Base-by-base conservation (phyloP, 1,140 invertebrate genomes). In the Cheumatopsyche charites region DNA sequence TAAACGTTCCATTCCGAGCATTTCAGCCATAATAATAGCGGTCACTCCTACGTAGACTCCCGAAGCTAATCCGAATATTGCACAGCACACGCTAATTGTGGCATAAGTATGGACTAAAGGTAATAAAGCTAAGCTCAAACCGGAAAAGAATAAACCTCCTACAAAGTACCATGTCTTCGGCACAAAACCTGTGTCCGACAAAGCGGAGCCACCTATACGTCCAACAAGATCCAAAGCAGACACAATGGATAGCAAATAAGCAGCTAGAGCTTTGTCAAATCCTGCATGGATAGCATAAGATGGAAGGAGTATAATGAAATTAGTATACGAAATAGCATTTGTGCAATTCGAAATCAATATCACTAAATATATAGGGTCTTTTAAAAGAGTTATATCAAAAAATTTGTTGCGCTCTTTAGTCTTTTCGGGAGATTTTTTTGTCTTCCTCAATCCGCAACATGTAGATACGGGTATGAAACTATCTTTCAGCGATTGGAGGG, bases 41-140 rank as follows among this genome's bases (percentile, higher is more conserved):
- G 92, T 94, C 0, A 94, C 89, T 13, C 93, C 93, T 0, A 93
- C 90, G 78, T 94, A 94, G n/a, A 90, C 87, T n/a, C 93, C 92
- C 0, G 92, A 93, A 7, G 91, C 88, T 2, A 95, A 80, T 0
- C 93, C 93, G 78, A 94, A 94, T 0, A 92, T 77, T 0, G 88
- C 87, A 80, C 92, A 94, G 76, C 88, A 90, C 11, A 86, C 82
- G 41, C 89, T 87, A 1, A 94, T 83, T 13, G 83, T 82, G 1
- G 79, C 75, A 79, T 89, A 90, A 42, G 82, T 84, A 0, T 78
- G 80, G 0, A 88, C 86, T 15, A 90, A 82, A 0, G 92, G 93
- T 19, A 94, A 79, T 1, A 90, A 77, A 0, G 89, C 83, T 68
- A 94, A 79, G 3, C 90, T 89, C 17, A 93, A 80, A 0, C 92